A percentile compares a stretch with the other conserved stretches of the same genome.
Evolutionary conservation across 2,113 vertebrate genomes (phyloP).

Genomic region (Xiphorhynchus elegans): DNA sequence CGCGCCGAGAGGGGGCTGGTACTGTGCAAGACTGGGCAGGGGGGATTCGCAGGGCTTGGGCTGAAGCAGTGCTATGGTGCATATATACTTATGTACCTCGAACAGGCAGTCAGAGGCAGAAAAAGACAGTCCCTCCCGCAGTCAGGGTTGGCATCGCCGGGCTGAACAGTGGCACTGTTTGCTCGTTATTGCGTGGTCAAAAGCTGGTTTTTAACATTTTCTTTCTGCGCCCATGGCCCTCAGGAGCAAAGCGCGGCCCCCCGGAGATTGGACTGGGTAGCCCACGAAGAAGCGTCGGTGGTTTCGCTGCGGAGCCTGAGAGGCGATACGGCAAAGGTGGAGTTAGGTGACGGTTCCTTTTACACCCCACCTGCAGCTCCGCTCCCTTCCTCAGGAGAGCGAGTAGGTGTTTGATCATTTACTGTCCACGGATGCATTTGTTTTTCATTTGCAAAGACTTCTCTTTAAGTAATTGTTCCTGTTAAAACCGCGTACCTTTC

Average conservation of each 20-base stretch:
- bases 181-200: not conserved
- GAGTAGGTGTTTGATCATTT: slow-evolving; percentile 66
- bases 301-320: not conserved
- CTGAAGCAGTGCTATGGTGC: not conserved
- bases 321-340: not conserved
- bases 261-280: not conserved
- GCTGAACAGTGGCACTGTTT: not conserved
- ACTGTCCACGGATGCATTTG: slow-evolving; percentile 73
- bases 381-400: not conserved
- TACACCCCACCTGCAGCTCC: not conserved
- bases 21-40: not conserved
- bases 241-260: not conserved
- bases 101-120: not conserved
- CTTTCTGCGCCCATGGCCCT: not conserved
- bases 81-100: rapidly evolving
- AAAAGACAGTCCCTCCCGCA: not conserved
- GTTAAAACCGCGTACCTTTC: slow-evolving; percentile 77
- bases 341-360: not conserved
- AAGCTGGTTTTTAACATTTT: not conserved
- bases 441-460: slow-evolving; percentile 78
- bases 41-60: not conserved
- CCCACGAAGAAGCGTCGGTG: not conserved
- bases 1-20: rapidly evolving
- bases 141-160: not conserved
- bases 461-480: slow-evolving; percentile 81